Evolutionary conservation across 2,888 invertebrate species (phyloP), one percentile per base, ranked within the genome.

Genomic region (Leucophenga maculata): DNA sequence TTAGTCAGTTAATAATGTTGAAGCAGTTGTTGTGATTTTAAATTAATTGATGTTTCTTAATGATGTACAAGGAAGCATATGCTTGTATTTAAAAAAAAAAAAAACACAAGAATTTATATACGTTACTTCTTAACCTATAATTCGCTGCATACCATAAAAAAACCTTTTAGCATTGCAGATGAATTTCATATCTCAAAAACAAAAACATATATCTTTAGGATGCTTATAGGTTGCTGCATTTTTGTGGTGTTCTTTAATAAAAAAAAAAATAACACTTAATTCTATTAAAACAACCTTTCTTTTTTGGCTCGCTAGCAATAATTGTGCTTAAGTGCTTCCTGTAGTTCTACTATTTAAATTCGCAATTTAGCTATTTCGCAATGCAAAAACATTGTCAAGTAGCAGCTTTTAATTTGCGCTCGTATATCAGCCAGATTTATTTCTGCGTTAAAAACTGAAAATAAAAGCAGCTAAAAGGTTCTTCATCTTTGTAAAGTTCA

Each of bases 141-240:
- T 22, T 32, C 39, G 39, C 11, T 26, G 39, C 39, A 60, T n/a
- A 22, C 57, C 22, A 60, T 60, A 60, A 60, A 60, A 55, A 60
- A 60, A 60, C 60, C 60, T 60, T 60, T 60, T 60, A 60, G 39
- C 39, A 26, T 8, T 14, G n/a, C 16, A 31, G 57, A 14, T 57
- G 57, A 57, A 18, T 54, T 54, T 22, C 11, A 54, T 18, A 20
- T 11, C 8, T 9, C 39, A 39, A 39, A 11, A 39, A 9, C 39
- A 3, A 39, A n/a, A 39, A 26, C 26, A 4, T 4, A 26, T 26
- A 26, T 26, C 11, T 39, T 39, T 39, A 69, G 68, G 64, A 68
- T 68, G 78, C 39, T 39, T 39, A 1, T 39, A 39, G 39, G 39
- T 6, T 82, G 74, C 69, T 72, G 79, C 75, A 80, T 80, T 83